Percentiles rank a stretch among this genome's conserved stretches.
These are phyloP conservation scores for Melanerpes aurifrons DNA, from an alignment of 2,113 vertebrate genomes.

Conservation along the genomic window DNA sequence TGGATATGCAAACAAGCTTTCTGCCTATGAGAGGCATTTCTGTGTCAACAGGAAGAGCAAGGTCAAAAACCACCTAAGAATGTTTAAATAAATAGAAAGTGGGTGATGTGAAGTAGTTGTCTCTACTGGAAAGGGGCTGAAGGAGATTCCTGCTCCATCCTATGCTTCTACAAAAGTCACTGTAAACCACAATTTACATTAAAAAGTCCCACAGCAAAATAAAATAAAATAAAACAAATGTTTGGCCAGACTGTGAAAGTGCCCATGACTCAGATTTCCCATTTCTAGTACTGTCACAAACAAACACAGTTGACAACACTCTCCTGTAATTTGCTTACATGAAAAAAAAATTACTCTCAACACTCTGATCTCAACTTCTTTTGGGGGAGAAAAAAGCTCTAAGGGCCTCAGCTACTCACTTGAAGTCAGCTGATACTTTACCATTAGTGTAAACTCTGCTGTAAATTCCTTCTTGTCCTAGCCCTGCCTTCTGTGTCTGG, in stretches of 20 bases:
- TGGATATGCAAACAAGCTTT: neutral
- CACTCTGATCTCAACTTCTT: neutral
- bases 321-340: neutral
- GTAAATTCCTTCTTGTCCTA: neutral
- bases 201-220: neutral
- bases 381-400: neutral
- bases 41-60: neutral
- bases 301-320: neutral
- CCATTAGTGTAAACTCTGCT: neutral
- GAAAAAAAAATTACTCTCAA: neutral
- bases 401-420: neutral
- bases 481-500: neutral
- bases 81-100: neutral
- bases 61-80: neutral
- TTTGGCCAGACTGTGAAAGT: neutral
- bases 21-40: neutral
- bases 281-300: neutral
- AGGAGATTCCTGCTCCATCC: neutral
- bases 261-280: neutral
- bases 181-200: neutral
- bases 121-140: neutral
- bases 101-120: neutral
- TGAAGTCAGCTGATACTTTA: neutral
- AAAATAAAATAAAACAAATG: too few relatives aligned
- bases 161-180: neutral